Percentiles rank a stretch among this genome's conserved stretches.
phyloP scores from a whole-genome alignment of 2,113 vertebrate genomes.

The Ictidomys tridecemlineatus region DNA sequence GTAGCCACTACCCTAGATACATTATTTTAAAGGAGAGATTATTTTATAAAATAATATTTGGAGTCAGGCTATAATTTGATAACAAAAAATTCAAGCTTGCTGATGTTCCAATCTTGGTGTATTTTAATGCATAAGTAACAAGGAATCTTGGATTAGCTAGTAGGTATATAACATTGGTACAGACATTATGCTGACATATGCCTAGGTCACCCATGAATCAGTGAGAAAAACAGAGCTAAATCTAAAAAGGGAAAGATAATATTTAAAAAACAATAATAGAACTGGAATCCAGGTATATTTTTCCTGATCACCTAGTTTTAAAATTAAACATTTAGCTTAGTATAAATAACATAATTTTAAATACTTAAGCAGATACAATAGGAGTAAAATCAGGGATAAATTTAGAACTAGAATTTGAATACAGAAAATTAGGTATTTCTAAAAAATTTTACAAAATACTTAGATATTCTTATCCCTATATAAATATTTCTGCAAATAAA shows the following conservation, averaged over 20 bases:
- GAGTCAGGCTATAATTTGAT: not conserved
- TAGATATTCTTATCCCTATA: not conserved
- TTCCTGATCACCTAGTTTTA: not conserved
- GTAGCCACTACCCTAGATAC: not conserved
- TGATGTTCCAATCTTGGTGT: not conserved
- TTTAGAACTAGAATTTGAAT: constrained; percentile 41
- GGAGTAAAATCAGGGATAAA: not conserved
- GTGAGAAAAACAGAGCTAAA: not conserved
- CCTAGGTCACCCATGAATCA: not conserved
- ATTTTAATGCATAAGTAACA: not conserved
- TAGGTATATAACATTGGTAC: not conserved
- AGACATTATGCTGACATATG: not conserved
- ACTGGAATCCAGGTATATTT: not conserved
- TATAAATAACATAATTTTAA: not conserved
- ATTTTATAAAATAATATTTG: not conserved
- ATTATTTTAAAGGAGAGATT: not conserved
- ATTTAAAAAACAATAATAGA: not conserved
- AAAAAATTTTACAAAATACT: not conserved
- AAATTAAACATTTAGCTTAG: not conserved
- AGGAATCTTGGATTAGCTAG: not conserved
- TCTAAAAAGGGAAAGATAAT: not conserved
- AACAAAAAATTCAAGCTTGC: not conserved
- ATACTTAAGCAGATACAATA: not conserved
- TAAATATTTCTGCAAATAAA: not conserved
- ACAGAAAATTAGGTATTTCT: not conserved